Base-by-base conservation (phyloP, 2,888 invertebrate genomes). In the Pyrrhia umbra region DNA sequence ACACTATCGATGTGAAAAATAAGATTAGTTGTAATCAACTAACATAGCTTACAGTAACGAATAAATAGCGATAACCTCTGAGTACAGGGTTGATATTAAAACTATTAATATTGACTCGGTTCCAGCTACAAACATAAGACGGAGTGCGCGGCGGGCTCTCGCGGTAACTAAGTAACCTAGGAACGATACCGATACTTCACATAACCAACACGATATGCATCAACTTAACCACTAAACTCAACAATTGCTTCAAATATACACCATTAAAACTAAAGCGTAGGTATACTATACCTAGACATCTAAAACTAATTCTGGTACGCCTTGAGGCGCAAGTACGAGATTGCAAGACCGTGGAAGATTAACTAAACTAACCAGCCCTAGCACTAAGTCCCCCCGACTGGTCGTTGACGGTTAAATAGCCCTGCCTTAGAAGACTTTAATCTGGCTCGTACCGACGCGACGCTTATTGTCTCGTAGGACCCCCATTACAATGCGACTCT, bases 181-280 rank as follows among this genome's bases (percentile, higher is more conserved):
- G 90, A 92, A 92, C 90, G 86, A 89, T 87, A 83, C 82, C 83
- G 83, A 71, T 83, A 85, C 85, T 87, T 90, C 88, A 92, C 89
- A 87, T 91, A 91, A 93, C 89, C 91, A 90, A 87, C 84, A 89
- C 83, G 94, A 94, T 94, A 93, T 94, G 88, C 87, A 90, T 92
- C 71, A 85, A 91, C 90, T 91, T 92, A 92, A 88, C 73, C 85
- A 88, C 91, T 93, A 93, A 79, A 86, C 85, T 83, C 71, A 85
- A 87, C 86, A 86, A 86, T 88, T 83, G 80, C 83, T 85, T 75
- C 80, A 85, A 87, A 83, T 82, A 82, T 84, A 86, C 84, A 87
- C 75, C 75, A 79, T 80, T 82, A 82, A 77, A 82, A 75, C 75
- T 81, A 81, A 80, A 83, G 74, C 74, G 79, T 74, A 79, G 70